Conservation (phyloP, 1,140 invertebrate genomes). For the Akabosia matsudoensis region DNA sequence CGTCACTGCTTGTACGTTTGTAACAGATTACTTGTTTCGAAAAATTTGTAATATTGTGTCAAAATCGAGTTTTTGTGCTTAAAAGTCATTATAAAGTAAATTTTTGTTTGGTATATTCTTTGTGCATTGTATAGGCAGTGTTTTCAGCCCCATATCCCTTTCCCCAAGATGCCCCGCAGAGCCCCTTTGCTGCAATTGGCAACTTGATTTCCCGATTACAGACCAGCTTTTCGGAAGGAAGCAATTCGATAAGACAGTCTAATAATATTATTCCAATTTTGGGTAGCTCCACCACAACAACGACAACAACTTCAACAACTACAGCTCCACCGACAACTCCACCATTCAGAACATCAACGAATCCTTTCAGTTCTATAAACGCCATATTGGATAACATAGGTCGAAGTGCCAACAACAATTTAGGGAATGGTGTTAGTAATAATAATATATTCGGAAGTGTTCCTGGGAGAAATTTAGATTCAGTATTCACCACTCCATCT, state of each 20-base stretch:
- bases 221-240: neutral
- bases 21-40: neutral
- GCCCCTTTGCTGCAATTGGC: neutral
- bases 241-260: neutral
- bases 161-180: neutral
- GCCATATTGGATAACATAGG: constrained; percentile 7
- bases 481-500: neutral
- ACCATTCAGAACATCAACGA: neutral
- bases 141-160: neutral
- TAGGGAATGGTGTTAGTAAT: neutral
- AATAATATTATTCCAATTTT: neutral
- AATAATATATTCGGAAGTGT: neutral
- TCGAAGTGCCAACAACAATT: neutral
- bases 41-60: neutral
- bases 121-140: neutral
- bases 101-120: neutral
- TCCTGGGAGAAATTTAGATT: neutral
- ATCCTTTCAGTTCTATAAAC: neutral
- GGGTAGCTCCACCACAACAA: neutral
- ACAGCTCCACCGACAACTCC: neutral
- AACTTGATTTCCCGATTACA: neutral
- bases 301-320: neutral
- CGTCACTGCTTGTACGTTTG: neutral
- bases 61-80: neutral
- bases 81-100: neutral